Evolutionary conservation across 2,113 vertebrate genomes (phyloP), one percentile per base, ranked within the genome.

Genomic region (Vanacampus margaritifer): DNA sequence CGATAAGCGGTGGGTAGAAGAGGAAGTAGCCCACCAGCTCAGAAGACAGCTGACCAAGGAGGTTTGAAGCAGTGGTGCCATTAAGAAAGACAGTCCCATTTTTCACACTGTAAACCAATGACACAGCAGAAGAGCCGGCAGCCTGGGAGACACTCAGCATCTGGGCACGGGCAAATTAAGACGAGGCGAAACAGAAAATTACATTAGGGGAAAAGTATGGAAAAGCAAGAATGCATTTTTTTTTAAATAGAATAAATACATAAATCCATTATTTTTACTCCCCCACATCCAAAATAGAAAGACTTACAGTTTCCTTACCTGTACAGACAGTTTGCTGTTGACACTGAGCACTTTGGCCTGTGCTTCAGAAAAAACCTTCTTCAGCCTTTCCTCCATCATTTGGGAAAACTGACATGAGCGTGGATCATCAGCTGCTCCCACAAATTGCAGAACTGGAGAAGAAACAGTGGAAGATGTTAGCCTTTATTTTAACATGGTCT

Each of bases 1-100:
- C 95, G 81, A 95, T 91, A 80, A 97, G 94, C 2, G 96, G 96
- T 0, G 97, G 97, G 86, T 96, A 98, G 87, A 95, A 96, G 74
- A 99, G 94, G 91, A 98, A 98, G 92, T 98, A 99, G 69, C 96
- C 96, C 80, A 99, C 95, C 81, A 98, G 89, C 86, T 98, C 96
- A n/a, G 96, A 96, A 0, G 95, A 96, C 79, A 99, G 93, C 84
- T 94, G 94, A 86, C 94, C 92, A 63, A 99, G 95, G 56, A 99
- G 93, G 86, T 93, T 95, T 91, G 95, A 96, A 88, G 97, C 93
- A 53, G 88, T 78, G 0, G 95, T 98, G 74, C 97, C 97, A 14
- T 98, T 98, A 77, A 98, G 91, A 69, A 92, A 86, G 43, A 84
- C 81, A 74, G 93, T 95, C 80, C 92, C 92, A 75, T 99, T 99